These are phyloP conservation scores for Lepus europaeus DNA, from an alignment of 2,113 vertebrate genomes.

Conservation along the genomic window DNA sequence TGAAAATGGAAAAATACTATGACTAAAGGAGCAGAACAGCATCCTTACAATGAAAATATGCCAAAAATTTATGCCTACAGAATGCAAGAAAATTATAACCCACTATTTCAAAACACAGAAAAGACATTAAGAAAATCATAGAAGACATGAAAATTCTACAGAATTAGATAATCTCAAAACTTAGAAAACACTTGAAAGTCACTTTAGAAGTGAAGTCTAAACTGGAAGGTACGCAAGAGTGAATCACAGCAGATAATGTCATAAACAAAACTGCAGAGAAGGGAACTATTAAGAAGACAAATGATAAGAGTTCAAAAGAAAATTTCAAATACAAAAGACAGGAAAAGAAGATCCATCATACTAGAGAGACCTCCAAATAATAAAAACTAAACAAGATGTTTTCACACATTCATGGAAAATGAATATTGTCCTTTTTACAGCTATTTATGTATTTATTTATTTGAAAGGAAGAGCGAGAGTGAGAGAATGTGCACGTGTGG, in stretches of 20 bases:
- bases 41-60: not conserved
- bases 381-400: not conserved
- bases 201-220: conserved; percentile 16
- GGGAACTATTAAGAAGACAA: not conserved
- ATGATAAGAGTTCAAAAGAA: not conserved
- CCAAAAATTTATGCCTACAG: not conserved
- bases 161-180: conserved; percentile 9
- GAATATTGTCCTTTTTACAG: too few relatives aligned
- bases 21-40: not conserved
- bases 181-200: conserved; percentile 19
- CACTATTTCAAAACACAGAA: not conserved
- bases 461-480: not conserved
- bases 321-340: not conserved
- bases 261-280: not conserved
- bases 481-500: too few relatives aligned
- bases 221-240: not conserved
- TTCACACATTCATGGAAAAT: too few relatives aligned
- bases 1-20: not conserved
- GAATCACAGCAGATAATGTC: not conserved
- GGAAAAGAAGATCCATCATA: conserved; percentile 12
- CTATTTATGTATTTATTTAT: too few relatives aligned
- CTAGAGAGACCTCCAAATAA: not conserved
- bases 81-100: not conserved
- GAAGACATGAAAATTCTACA: not conserved
- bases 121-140: not conserved